A percentile compares a stretch with the other conserved stretches of the same genome.
Conservation (phyloP, 1,140 invertebrate species). For the Gonatopus flavifemur region DNA sequence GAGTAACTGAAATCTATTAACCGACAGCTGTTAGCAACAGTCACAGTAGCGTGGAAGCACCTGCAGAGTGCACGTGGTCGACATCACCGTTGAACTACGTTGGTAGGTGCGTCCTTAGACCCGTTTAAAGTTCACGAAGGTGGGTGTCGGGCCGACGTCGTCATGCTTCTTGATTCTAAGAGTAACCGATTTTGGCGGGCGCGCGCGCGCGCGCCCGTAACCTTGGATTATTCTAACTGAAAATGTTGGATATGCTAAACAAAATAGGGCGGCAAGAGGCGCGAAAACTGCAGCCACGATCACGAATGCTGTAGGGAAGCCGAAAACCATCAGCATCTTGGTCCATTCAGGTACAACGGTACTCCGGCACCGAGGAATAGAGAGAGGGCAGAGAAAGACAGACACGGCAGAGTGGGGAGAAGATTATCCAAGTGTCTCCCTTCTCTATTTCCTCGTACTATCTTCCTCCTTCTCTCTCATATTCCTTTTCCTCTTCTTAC, state of each 20-base stretch:
- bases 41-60: too few relatives aligned
- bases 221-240: slow-evolving; percentile 25
- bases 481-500: slow-evolving; percentile 1
- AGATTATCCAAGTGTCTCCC: slow-evolving; percentile 14
- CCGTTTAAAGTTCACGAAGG: too few relatives aligned
- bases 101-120: too few relatives aligned
- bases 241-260: slow-evolving; percentile 2
- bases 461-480: slow-evolving; percentile 18
- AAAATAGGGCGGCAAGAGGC: background rate
- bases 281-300: slow-evolving; percentile 4
- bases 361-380: slow-evolving; percentile 54
- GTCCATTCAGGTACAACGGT: slow-evolving; percentile 55
- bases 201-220: slow-evolving; percentile 14
- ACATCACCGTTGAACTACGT: too few relatives aligned
- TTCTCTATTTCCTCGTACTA: slow-evolving; percentile 16
- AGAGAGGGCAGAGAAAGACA: too few relatives aligned
- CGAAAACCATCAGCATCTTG: slow-evolving; percentile 37
- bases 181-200: background rate
- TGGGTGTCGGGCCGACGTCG: background rate
- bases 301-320: slow-evolving; percentile 36
- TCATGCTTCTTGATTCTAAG: background rate
- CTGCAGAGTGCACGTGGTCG: too few relatives aligned
- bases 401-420: too few relatives aligned
- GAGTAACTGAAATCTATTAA: too few relatives aligned
- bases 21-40: too few relatives aligned